These are phyloP conservation scores for Eurypyga helias DNA, from an alignment of 2,113 vertebrate genomes.

Conservation along the genomic window DNA sequence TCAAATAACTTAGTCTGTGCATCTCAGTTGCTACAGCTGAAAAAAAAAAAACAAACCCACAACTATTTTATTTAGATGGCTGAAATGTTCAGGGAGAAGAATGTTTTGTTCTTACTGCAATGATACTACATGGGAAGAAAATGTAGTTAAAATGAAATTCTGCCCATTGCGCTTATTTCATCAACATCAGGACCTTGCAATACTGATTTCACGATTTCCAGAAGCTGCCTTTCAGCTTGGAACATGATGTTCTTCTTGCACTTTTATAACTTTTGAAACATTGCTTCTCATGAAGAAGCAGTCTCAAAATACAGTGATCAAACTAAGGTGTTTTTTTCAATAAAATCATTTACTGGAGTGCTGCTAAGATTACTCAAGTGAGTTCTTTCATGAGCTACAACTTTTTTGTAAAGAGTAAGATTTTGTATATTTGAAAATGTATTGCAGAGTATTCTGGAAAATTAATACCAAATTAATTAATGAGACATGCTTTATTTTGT, in stretches of 20 bases:
- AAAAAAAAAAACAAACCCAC: neutral
- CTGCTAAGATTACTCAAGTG: constrained; percentile 32
- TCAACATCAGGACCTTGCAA: neutral
- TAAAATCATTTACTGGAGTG: constrained; percentile 39
- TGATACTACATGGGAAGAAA: neutral
- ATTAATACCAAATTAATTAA: constrained; percentile 49
- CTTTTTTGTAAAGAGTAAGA: constrained; percentile 49
- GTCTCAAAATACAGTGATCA: constrained; percentile 42
- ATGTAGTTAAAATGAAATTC: neutral
- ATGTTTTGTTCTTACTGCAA: neutral
- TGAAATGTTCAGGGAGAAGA: neutral
- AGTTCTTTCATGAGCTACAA: constrained; percentile 32
- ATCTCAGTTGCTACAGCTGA: neutral
- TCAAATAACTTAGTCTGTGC: neutral
- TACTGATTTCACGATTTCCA: neutral
- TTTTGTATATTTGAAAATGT: constrained; percentile 61
- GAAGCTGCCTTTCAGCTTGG: constrained; percentile 49
- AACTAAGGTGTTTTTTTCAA: neutral
- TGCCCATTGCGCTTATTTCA: neutral
- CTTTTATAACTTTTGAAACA: constrained; percentile 47
- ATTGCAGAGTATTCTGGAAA: constrained; percentile 53
- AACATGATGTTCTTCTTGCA: constrained; percentile 36
- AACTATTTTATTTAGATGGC: neutral
- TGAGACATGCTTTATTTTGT: constrained; percentile 34
- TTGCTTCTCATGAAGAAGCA: constrained; percentile 49